A percentile compares a stretch with the other conserved stretches of the same genome.
Evolutionary conservation across 1,140 invertebrate genomes (phyloP).

Genomic region (Megathymus violae): DNA sequence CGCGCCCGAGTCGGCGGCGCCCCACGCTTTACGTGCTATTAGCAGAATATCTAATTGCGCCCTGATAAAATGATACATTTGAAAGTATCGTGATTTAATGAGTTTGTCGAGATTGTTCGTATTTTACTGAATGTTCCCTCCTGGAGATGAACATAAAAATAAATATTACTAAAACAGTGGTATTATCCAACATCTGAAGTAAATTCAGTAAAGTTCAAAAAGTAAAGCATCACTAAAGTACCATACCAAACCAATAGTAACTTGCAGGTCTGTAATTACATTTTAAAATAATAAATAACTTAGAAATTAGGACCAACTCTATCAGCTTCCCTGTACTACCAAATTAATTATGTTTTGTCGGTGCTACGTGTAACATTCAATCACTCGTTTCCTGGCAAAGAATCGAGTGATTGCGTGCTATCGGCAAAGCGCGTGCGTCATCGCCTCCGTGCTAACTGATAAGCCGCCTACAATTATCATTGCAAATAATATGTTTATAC

Average conservation of each 20-base stretch:
- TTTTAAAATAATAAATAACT: neutral
- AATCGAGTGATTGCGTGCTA: constrained; percentile 66
- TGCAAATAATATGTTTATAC: constrained; percentile 81
- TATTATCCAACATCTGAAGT: too few relatives aligned
- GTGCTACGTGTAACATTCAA: constrained; percentile 45
- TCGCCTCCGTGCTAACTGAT: constrained; percentile 76
- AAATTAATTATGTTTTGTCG: constrained; percentile 12
- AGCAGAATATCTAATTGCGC: constrained; percentile 49
- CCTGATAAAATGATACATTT: constrained; percentile 16
- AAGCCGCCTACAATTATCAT: constrained; percentile 80
- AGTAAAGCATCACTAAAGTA: too few relatives aligned
- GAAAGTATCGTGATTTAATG: constrained; percentile 7
- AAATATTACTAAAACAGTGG: too few relatives aligned
- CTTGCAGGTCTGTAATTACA: neutral
- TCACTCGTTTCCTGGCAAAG: constrained; percentile 67
- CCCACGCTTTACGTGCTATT: constrained; percentile 57
- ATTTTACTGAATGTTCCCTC: neutral
- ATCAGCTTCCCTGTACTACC: neutral
- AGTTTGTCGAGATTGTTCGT: neutral
- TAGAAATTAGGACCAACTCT: neutral
- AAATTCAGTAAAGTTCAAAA: too few relatives aligned
- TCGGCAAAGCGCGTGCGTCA: constrained; percentile 78
- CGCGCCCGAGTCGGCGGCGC: constrained; percentile 49
- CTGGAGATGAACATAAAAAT: too few relatives aligned
- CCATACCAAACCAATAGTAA: too few relatives aligned